These are phyloP conservation scores for Heliconius charithonia DNA, from an alignment of 2,888 invertebrate species.

Conservation along the genomic window DNA sequence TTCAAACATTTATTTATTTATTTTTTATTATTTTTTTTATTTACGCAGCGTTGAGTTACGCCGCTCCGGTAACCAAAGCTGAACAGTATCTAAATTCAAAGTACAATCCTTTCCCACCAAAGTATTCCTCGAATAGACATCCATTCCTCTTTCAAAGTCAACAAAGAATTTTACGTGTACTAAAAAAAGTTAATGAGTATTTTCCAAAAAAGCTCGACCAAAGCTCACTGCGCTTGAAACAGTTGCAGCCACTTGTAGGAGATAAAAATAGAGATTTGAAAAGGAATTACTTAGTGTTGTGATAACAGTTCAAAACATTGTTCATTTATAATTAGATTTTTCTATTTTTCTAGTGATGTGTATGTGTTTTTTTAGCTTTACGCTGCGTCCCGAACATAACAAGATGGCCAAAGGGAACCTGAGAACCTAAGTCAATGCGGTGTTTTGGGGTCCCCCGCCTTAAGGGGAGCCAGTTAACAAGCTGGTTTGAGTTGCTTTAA, in stretches of 20 bases:
- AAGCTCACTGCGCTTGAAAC: conserved; percentile 14
- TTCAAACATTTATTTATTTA: no score
- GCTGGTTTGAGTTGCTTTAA: no score
- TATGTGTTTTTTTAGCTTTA: background rate
- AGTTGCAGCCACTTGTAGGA: conserved; percentile 40
- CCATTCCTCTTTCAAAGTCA: conserved; percentile 16
- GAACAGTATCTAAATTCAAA: background rate
- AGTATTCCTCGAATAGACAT: conserved; percentile 12
- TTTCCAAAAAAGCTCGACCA: conserved; percentile 29
- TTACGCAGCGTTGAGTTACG: no score
- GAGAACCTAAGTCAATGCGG: no score
- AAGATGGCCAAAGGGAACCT: no score
- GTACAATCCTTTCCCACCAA: background rate
- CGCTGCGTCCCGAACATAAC: no score
- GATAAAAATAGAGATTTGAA: conserved; percentile 26
- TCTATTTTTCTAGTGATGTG: background rate
- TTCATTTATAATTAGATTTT: conserved; percentile 1
- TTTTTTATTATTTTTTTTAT: no score
- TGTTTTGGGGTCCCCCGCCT: no score
- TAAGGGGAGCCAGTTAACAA: no score
- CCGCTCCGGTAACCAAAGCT: no score
- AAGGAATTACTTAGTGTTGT: background rate
- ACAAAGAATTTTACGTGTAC: conserved; percentile 24
- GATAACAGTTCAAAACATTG: conserved; percentile 4
- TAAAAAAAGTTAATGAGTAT: conserved; percentile 25